A percentile compares a stretch with the other conserved stretches of the same genome.
phyloP scores from a whole-genome alignment of 2,797 vertebrate genomes.

The Craterocephalus amniculus region DNA sequence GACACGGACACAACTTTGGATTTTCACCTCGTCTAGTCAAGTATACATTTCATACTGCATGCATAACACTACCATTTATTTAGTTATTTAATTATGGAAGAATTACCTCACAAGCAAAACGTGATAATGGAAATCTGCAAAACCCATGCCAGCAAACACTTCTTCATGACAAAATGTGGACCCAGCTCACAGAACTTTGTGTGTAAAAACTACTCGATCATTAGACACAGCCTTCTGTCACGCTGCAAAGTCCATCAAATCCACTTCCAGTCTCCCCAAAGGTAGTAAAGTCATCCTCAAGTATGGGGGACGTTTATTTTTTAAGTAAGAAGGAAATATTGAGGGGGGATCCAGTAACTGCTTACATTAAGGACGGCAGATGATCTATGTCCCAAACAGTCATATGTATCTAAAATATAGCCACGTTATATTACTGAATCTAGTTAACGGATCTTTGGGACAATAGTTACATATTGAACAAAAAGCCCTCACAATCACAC shows the following conservation, averaged over 20 bases:
- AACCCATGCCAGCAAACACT: background rate
- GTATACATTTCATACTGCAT: slow-evolving; percentile 14
- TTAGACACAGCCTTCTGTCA: slow-evolving; percentile 52
- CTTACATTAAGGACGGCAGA: background rate
- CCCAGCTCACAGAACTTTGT: background rate
- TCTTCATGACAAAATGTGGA: background rate
- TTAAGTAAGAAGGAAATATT: background rate
- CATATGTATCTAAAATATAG: slow-evolving; percentile 23
- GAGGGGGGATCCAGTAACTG: background rate
- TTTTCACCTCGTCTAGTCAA: slow-evolving; percentile 1
- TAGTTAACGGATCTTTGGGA: slow-evolving; percentile 63
- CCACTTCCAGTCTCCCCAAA: background rate
- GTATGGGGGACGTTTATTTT: background rate
- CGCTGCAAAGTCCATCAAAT: background rate
- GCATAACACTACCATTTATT: slow-evolving; percentile 33
- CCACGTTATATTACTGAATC: slow-evolving; percentile 48
- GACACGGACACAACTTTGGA: background rate
- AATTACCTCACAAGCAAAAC: background rate
- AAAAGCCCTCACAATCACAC: slow-evolving; percentile 37
- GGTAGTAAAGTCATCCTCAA: too few relatives aligned
- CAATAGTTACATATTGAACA: slow-evolving; percentile 63
- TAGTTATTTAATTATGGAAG: background rate
- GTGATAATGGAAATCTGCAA: background rate
- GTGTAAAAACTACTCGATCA: background rate
- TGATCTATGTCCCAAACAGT: background rate